Evolutionary conservation across 2,888 invertebrate species (phyloP).

Genomic region (Ypsolopha scabrella): DNA sequence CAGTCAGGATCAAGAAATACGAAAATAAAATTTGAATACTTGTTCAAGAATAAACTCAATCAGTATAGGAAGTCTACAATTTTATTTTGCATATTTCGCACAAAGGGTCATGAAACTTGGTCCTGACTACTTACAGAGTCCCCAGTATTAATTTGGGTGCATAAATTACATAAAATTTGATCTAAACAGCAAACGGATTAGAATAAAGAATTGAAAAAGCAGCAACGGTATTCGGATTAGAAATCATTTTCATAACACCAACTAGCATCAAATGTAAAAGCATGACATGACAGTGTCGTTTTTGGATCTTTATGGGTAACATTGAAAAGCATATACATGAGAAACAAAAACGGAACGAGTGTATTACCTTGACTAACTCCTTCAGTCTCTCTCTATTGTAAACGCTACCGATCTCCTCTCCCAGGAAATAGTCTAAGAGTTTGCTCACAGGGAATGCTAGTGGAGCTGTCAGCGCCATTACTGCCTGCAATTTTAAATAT

Average conservation of each 20-base stretch:
- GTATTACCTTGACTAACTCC: slow-evolving; percentile 88
- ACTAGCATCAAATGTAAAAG: not conserved
- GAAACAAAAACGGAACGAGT: slow-evolving; percentile 19
- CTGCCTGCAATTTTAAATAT: slow-evolving; percentile 52
- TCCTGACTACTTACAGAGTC: no score
- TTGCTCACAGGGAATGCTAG: slow-evolving; percentile 93
- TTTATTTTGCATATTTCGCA: no score
- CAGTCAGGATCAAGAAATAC: no score
- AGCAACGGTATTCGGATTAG: not conserved
- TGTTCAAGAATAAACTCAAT: no score
- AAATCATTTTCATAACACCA: not conserved
- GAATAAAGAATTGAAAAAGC: not conserved
- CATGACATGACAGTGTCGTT: not conserved
- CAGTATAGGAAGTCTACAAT: no score
- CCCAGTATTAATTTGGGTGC: no score
- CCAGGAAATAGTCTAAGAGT: slow-evolving; percentile 88
- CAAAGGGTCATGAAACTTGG: no score
- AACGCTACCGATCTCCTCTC: slow-evolving; percentile 97
- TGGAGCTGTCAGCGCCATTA: slow-evolving; percentile 95
- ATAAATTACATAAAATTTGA: no score
- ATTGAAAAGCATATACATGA: slow-evolving; percentile 3
- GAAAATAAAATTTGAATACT: no score
- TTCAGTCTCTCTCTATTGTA: slow-evolving; percentile 96
- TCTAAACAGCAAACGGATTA: no score
- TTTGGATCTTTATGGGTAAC: not conserved